A percentile compares a stretch with the other conserved stretches of the same genome.
Conservation (phyloP, 2,113 vertebrate genomes). For the Pica pica region DNA sequence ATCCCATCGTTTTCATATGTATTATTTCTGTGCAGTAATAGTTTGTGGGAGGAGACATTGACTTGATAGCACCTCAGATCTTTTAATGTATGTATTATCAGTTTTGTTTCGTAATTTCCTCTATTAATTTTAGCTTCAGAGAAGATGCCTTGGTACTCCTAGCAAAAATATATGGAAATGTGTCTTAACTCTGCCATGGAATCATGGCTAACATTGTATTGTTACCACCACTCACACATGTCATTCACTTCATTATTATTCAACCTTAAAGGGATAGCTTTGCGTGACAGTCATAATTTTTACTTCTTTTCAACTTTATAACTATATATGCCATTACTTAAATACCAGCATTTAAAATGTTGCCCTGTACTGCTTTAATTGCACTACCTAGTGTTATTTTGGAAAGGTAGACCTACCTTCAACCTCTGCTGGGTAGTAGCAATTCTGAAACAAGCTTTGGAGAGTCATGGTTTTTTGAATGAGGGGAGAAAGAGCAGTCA, state of each 20-base stretch:
- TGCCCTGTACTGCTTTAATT: background rate
- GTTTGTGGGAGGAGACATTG: background rate
- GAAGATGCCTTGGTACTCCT: background rate
- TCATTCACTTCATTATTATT: background rate
- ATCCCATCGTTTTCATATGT: background rate
- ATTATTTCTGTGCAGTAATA: background rate
- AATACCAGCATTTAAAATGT: background rate
- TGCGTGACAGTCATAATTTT: background rate
- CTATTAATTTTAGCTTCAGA: background rate
- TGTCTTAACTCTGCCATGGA: background rate
- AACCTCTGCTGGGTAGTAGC: background rate
- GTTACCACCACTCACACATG: background rate
- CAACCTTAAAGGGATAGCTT: background rate
- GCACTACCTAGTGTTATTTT: background rate
- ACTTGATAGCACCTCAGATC: background rate
- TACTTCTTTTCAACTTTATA: background rate
- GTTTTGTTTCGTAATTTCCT: background rate
- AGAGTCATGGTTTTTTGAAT: background rate
- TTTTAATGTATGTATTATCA: background rate
- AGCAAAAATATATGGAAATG: background rate
- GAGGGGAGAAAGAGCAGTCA: background rate
- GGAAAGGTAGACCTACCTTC: background rate
- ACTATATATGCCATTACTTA: background rate
- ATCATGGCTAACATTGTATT: background rate
- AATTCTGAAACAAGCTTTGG: background rate